These are phyloP conservation scores for Luffia ferchaultella DNA, from an alignment of 2,888 invertebrate genomes.

Conservation along the genomic window DNA sequence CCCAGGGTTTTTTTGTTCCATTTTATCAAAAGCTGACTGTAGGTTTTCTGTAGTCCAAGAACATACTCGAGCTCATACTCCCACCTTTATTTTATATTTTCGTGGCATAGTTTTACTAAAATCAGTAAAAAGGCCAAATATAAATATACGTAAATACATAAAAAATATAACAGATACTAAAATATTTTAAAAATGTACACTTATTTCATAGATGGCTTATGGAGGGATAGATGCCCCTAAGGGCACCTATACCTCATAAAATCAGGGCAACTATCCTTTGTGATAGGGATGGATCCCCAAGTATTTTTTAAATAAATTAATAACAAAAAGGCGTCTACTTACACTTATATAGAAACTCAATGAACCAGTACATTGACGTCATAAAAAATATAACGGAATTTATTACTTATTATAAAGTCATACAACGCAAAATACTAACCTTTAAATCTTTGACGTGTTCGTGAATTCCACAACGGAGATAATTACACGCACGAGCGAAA, in stretches of 20 bases:
- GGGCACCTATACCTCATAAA: constrained; percentile 13
- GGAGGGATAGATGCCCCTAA: constrained; percentile 12
- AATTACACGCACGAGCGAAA: constrained; percentile 9
- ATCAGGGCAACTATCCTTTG: constrained; percentile 13
- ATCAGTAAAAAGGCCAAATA: constrained; percentile 5
- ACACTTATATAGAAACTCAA: constrained; percentile 10
- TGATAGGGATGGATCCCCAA: constrained; percentile 14
- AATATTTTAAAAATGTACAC: not conserved
- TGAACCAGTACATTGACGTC: constrained; percentile 12
- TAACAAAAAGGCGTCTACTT: constrained; percentile 11
- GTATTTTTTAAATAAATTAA: constrained; percentile 14
- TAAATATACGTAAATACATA: constrained; percentile 2
- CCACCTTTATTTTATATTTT: constrained; percentile 16
- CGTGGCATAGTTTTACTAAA: constrained; percentile 13
- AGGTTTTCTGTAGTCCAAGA: constrained; percentile 16
- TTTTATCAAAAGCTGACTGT: constrained; percentile 14
- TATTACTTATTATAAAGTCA: constrained; percentile 13
- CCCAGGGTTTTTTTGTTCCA: not conserved
- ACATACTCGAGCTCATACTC: constrained; percentile 15
- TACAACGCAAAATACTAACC: constrained; percentile 7
- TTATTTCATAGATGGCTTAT: not conserved
- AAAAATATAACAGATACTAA: constrained; percentile 6
- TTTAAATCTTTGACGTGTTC: constrained; percentile 12
- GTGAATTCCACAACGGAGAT: constrained; percentile 9
- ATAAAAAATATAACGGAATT: constrained; percentile 12